Evolutionary conservation across 1,140 invertebrate species (phyloP).

Genomic region (Acromyrmex heyeri): DNA sequence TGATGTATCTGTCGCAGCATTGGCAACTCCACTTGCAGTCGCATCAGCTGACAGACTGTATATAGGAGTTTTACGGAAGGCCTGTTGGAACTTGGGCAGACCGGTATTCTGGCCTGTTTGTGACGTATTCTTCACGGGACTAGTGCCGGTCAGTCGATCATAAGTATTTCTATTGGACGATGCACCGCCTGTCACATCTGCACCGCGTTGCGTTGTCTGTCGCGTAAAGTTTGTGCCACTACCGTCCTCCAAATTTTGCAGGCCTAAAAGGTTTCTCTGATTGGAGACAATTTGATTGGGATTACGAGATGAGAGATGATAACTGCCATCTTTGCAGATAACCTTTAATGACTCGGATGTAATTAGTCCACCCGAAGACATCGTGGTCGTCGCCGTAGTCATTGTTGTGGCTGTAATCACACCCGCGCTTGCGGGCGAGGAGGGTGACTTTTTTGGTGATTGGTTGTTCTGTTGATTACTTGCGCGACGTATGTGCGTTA

Average conservation of each 20-base stretch:
- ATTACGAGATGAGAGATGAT: constrained; percentile 81
- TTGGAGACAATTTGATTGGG: constrained; percentile 73
- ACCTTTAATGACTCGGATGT: constrained; percentile 82
- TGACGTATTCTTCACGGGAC: constrained; percentile 72
- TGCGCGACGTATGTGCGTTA: constrained; percentile 70
- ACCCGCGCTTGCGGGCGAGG: constrained; percentile 70
- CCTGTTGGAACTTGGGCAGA: constrained; percentile 93
- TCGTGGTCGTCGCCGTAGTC: constrained; percentile 61
- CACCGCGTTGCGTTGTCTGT: constrained; percentile 68
- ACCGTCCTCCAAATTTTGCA: constrained; percentile 82
- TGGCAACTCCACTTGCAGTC: constrained; percentile 62
- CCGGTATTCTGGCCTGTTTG: constrained; percentile 85
- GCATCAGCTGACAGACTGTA: constrained; percentile 82
- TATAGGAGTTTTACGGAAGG: constrained; percentile 89
- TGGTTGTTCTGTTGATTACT: constrained; percentile 74
- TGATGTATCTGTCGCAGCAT: constrained; percentile 61
- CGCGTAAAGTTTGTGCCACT: constrained; percentile 70
- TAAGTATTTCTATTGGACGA: constrained; percentile 74
- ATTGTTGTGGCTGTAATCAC: constrained; percentile 41
- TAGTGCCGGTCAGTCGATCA: constrained; percentile 70
- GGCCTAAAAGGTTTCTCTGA: constrained; percentile 79
- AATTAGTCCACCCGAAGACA: constrained; percentile 32
- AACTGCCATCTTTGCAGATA: constrained; percentile 84
- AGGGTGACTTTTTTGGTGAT: constrained; percentile 82
- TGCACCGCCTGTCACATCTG: neutral